A percentile compares a stretch with the other conserved stretches of the same genome.
Conservation (phyloP, 2,113 vertebrate genomes). For the Rhadina sibilatrix region DNA sequence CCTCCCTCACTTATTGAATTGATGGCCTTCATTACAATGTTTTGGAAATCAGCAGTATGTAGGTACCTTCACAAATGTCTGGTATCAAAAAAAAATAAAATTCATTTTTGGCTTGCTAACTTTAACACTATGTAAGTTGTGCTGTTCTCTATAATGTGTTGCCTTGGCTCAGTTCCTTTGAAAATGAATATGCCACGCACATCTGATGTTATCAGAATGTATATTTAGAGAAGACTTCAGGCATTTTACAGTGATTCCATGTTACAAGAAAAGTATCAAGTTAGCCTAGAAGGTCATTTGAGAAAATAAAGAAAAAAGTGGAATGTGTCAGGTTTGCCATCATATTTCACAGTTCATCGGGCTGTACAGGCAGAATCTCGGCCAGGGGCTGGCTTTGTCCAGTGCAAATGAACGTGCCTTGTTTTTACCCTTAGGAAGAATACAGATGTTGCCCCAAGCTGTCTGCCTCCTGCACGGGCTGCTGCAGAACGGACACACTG, state of each 20-base stretch:
- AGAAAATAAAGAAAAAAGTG: not conserved
- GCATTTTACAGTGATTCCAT: not conserved
- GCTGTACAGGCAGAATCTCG: not conserved
- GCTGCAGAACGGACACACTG: conserved; percentile 88
- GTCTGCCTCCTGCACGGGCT: conserved; percentile 90
- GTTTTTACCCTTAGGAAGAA: conserved; percentile 78
- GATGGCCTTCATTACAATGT: not conserved
- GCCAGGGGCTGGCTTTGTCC: not conserved
- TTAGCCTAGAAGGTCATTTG: not conserved
- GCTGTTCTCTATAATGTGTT: not conserved
- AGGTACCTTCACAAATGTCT: not conserved
- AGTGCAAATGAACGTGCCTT: not conserved
- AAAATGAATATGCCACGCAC: not conserved
- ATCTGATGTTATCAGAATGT: not conserved
- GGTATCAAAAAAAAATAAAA: not conserved
- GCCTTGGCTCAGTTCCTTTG: not conserved
- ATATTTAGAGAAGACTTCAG: not conserved
- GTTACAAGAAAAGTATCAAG: not conserved
- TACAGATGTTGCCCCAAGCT: conserved; percentile 93
- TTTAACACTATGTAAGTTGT: not conserved
- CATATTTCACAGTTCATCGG: not conserved
- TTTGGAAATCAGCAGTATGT: not conserved
- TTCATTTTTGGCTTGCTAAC: not conserved
- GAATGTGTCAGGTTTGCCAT: not conserved
- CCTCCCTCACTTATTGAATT: not conserved